These are phyloP conservation scores for Heterohyrax brucei DNA, from an alignment of 2,797 vertebrate species.

Conservation along the genomic window DNA sequence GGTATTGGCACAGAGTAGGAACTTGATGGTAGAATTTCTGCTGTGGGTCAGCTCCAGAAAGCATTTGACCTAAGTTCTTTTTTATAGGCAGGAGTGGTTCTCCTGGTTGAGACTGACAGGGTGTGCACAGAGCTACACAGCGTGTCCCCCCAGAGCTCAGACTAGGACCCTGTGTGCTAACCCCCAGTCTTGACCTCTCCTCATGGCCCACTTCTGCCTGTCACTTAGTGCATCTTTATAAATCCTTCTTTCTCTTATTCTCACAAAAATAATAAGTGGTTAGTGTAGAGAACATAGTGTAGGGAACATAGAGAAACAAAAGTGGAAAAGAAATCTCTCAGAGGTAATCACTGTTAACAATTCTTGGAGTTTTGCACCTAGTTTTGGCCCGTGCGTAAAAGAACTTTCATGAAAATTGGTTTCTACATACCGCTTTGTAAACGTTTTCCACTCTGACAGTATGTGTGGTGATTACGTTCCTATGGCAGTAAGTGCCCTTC, in stretches of 20 bases:
- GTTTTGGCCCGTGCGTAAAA: not conserved
- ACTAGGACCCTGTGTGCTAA: not conserved
- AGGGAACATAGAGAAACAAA: not conserved
- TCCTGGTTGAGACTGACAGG: not conserved
- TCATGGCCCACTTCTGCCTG: not conserved
- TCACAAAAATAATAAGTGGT: not conserved
- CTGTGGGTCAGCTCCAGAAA: not conserved
- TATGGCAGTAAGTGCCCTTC: not conserved
- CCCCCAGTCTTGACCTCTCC: not conserved
- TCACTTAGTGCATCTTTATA: not conserved
- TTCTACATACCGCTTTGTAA: not conserved
- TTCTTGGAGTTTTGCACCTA: not conserved
- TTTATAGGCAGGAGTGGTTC: not conserved
- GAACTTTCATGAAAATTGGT: constrained; percentile 26
- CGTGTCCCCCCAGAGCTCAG: not conserved
- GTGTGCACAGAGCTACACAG: not conserved
- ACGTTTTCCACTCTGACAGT: not conserved
- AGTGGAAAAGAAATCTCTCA: constrained; percentile 28
- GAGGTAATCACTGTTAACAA: constrained; percentile 15
- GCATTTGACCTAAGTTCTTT: not conserved
- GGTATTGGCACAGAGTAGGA: not conserved
- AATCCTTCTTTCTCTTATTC: not conserved
- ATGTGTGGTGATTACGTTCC: not conserved
- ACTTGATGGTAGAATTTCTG: not conserved
- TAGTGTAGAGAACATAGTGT: not conserved